Conservation (phyloP, 1,140 invertebrate species). For the Nilaparvata lugens region DNA sequence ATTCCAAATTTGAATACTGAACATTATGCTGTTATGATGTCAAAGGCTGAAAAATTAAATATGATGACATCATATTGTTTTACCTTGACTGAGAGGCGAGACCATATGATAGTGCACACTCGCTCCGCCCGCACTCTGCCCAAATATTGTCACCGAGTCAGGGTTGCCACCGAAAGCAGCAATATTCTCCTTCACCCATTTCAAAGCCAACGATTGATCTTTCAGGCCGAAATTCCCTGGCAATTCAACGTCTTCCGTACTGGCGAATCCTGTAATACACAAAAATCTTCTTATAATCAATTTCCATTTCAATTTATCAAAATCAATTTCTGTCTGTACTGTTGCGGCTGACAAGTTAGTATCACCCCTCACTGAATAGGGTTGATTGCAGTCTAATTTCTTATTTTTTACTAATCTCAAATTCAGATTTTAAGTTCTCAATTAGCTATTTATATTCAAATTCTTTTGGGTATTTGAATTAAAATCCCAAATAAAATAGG, state of each 20-base stretch:
- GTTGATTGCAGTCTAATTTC: too few species aligned
- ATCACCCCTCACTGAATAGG: neutral
- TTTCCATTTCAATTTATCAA: too few species aligned
- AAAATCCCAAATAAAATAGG: too few species aligned
- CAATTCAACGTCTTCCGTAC: conserved; percentile 19
- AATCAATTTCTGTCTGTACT: too few species aligned
- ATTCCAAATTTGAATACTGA: too few species aligned
- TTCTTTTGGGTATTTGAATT: too few species aligned
- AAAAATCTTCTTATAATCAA: neutral
- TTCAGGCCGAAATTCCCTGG: conserved; percentile 23
- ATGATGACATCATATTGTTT: too few species aligned
- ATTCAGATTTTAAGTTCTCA: too few species aligned
- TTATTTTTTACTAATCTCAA: too few species aligned
- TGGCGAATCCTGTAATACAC: conserved; percentile 15
- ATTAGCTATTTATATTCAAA: too few species aligned
- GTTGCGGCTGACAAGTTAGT: neutral
- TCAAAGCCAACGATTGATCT: conserved; percentile 19
- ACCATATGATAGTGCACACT: conserved; percentile 18
- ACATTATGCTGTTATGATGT: too few species aligned
- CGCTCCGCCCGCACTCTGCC: conserved; percentile 15
- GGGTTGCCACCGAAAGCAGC: conserved; percentile 16
- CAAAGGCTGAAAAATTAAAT: too few species aligned
- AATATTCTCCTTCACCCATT: conserved; percentile 22
- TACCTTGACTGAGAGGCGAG: conserved; percentile 19
- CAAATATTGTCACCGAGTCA: conserved; percentile 13